Base-by-base conservation (phyloP, 2,797 vertebrate genomes). In the Psittacula derbiana region DNA sequence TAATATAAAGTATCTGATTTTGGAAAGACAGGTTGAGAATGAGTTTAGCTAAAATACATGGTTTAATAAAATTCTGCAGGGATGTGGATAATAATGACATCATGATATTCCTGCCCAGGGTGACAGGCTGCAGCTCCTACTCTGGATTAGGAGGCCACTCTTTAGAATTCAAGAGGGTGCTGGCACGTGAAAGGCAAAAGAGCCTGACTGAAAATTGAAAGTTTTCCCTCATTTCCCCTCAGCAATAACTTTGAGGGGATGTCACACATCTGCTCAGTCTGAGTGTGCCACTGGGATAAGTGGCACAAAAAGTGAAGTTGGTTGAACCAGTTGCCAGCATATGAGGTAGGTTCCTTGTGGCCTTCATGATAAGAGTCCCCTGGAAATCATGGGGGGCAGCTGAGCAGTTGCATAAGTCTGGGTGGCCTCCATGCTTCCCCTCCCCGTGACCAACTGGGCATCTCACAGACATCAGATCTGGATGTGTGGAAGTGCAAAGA, bases 321-420 rank as follows among this genome's bases (percentile, higher is more conserved):
- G 13, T 13, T 81, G 52, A 87, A 71, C 3, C 8, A 14, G 10
- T 4, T 65, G 33, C 41, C 41, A n/a, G 4, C 27, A 14, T 10
- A 64, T 2, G 4, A 9, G 2, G 31, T 3, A 41, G 14, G 16
- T n/a, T 92, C 14, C 38, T 50, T 31, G 12, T 23, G n/a, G 27
- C 33, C 20, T 73, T 23, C 3, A 7, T 4, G 13, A 8, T 1
- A 60, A 21, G 6, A 76, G 12, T 4, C 18, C 14, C 25, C 10
- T 3, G 3, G 46, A 73, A 74, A 49, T 12, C 36, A 31, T 0
- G 1, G 8, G 7, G 24, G 20, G 5, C 62, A 80, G 47, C 24
- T 71, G 30, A 67, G 27, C 31, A 30, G 17, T 30, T 52, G 30
- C 24, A 80, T 64, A 53, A 75, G 25, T 13, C 10, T 58, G 16